phyloP scores from a whole-genome alignment of 2,888 invertebrate species.

The Drosophila limbata region DNA sequence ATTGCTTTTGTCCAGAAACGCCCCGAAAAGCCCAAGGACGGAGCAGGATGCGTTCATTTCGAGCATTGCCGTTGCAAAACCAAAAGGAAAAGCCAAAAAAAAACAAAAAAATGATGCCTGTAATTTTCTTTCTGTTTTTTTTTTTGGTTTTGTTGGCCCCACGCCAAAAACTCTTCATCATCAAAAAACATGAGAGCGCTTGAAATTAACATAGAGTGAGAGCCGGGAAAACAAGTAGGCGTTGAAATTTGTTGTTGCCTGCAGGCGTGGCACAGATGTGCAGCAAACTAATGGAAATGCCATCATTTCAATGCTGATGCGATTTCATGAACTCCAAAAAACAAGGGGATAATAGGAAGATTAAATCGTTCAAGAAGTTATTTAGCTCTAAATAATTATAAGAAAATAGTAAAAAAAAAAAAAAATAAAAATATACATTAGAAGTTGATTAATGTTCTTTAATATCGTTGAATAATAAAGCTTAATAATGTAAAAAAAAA shows the following conservation, averaged over 20 bases:
- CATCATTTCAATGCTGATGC: constrained; percentile 22
- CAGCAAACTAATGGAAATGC: constrained; percentile 56
- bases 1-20: constrained; percentile 70
- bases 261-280: constrained; percentile 39
- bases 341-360: neutral
- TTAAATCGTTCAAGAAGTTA: neutral
- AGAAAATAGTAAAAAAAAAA: no score
- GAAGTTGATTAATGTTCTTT: no score
- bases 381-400: no score
- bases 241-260: constrained; percentile 6
- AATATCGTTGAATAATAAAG: no score
- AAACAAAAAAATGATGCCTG: constrained; percentile 24
- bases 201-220: constrained; percentile 56
- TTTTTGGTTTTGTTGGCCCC: constrained; percentile 54
- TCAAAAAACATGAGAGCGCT: constrained; percentile 72
- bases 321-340: neutral
- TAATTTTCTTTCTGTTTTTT: constrained; percentile 30
- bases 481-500: no score
- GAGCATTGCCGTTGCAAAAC: constrained; percentile 39
- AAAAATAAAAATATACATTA: no score
- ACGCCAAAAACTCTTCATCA: constrained; percentile 77
- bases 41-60: constrained; percentile 64
- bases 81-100: constrained; percentile 26
- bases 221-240: constrained; percentile 49
- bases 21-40: constrained; percentile 40